Evolutionary conservation across 2,113 vertebrate species (phyloP), one percentile per base, ranked within the genome.

Genomic region (Paraplagusia blochii): DNA sequence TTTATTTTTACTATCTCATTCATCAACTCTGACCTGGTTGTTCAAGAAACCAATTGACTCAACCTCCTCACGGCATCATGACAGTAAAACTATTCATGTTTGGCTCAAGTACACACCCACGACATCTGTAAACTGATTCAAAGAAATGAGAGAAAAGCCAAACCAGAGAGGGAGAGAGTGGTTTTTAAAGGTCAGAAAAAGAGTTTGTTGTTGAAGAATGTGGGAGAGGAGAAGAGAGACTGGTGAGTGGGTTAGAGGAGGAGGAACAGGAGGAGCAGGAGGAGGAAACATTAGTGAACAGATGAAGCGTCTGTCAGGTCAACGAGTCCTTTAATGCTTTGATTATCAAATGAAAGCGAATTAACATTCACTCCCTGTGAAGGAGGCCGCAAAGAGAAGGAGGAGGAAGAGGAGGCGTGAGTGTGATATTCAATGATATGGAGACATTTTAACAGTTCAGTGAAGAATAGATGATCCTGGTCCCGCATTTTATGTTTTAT

Each of bases 241-340:
- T 44, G 64, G 65, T 69, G 22, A 29, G 22, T 4, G 22, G 6
- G 22, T 4, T 2, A 29, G 22, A 29, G 22, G 22, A 29, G 22
- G 22, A 29, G 22, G 46, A 13, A 53, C 55, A 54, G 29, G 38
- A 63, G 43, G n/a, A 13, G 22, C 29, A 49, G 38, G 33, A 56
- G 29, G 59, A 78, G 55, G 47, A 66, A 69, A 69, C 74, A 78
- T 80, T 67, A 72, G 59, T 57, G 63, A 48, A 48, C 36, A 71
- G 72, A 84, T 62, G 45, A 62, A 19, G 38, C 44, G 36, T 40
- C 60, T 75, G 72, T 71, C 69, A 82, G 70, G 79, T 85, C 70
- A 83, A 83, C 74, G 43, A 78, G 76, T 53, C 75, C 80, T 79
- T 78, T 69, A 63, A 74, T 60, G 51, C 66, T 59, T 16, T 70